Base-by-base conservation (phyloP, 2,888 invertebrate species). In the Arctia plantaginis region DNA sequence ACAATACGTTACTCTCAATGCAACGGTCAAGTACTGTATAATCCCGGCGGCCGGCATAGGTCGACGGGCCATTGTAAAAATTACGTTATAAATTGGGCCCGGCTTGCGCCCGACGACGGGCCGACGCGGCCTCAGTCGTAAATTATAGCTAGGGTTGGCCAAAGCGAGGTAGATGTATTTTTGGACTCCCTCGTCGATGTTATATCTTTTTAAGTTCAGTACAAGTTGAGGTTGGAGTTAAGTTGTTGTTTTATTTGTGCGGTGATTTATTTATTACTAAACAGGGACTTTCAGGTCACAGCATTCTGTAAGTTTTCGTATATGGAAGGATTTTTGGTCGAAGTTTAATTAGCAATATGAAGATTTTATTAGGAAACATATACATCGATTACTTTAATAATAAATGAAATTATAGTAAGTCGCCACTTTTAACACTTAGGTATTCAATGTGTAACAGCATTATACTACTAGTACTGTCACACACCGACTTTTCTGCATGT, bases 21-120 rank as follows among this genome's bases (percentile, higher is more conserved):
- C 79, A 77, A 73, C 69, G 81, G 80, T 81, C 80, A 83, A 82
- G 85, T 79, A 85, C 84, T 89, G 89, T 89, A 87, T 89, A 89
- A 89, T 87, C 78, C 81, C 87, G 80, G 83, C 82, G 84, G 79
- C 80, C 87, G 80, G 84, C 82, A 84, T 86, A 85, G 87, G 86
- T 86, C 86, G 87, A 82, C 88, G 87, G 89, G 87, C 90, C 89
- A 93, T 93, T 94, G 93, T 94, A 93, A 93, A 93, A 93, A 94
- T 94, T 91, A 91, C 91, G 88, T 91, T 83, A 93, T 94, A 94
- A 94, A 94, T 94, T 91, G 89, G 89, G 85, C 88, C 90, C 73
- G 75, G 82, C 80, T 80, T 80, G 82, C 77, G 79, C 73, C 76
- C 81, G 83, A 72, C 77, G 82, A 81, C 84, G 82, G 80, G 77